phyloP scores from a whole-genome alignment of 2,888 invertebrate species.

The Hypselothyrea guttata region DNA sequence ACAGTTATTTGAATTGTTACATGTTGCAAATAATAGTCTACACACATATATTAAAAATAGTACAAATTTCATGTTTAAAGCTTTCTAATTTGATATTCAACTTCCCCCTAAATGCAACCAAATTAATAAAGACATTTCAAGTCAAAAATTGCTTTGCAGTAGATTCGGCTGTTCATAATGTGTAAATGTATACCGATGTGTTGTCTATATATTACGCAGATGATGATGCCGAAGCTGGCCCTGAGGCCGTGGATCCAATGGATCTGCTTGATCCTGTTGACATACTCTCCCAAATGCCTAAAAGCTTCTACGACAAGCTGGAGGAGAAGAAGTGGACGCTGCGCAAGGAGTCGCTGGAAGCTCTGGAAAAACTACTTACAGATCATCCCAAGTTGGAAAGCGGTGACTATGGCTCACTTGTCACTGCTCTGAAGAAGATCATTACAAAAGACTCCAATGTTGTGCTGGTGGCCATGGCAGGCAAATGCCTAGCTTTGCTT shows the following conservation, averaged over 20 bases:
- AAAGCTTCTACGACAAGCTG: slow-evolving; percentile 96
- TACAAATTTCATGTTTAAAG: no score
- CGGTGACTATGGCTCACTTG: slow-evolving; percentile 96
- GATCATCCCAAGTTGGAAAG: slow-evolving; percentile 93
- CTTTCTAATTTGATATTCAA: no score
- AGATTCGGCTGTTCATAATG: no score
- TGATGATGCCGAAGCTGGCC: slow-evolving; percentile 83
- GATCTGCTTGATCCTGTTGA: slow-evolving; percentile 96
- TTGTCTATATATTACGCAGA: slow-evolving; percentile 64
- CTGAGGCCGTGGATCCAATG: slow-evolving; percentile 91
- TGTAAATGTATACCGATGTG: no score
- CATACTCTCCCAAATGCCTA: slow-evolving; percentile 94
- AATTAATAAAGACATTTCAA: no score
- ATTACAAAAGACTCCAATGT: slow-evolving; percentile 98
- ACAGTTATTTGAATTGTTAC: no score
- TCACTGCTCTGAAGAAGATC: slow-evolving; percentile 93
- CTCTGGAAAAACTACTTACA: slow-evolving; percentile 87
- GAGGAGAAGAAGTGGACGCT: slow-evolving; percentile 99
- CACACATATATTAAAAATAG: no score
- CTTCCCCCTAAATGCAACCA: no score
- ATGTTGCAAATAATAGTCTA: no score
- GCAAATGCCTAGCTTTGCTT: slow-evolving; percentile 90
- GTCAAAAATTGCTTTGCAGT: no score
- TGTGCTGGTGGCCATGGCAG: slow-evolving; percentile 93
- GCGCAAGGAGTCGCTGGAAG: slow-evolving; percentile 94